Conservation (phyloP, 2,888 invertebrate species). For the Acronicta alni region DNA sequence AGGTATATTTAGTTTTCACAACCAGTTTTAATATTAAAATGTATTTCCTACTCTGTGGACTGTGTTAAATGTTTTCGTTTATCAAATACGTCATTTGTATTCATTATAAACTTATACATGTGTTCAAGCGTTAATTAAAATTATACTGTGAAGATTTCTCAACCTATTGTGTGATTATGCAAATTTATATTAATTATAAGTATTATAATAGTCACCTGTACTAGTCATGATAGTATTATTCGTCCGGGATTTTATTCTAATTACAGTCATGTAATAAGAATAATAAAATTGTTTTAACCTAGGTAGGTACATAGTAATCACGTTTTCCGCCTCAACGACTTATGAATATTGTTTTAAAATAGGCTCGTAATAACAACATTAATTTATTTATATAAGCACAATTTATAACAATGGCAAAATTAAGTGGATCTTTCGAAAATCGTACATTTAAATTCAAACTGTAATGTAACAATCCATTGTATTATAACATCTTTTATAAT, state of each 20-base stretch:
- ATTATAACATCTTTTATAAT: constrained; percentile 44
- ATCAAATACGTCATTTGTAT: constrained; percentile 37
- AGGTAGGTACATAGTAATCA: constrained; percentile 50
- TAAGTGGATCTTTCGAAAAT: constrained; percentile 28
- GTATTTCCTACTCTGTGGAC: constrained; percentile 28
- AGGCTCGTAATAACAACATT: constrained; percentile 25
- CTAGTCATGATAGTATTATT: constrained; percentile 54
- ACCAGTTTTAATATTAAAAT: constrained; percentile 28
- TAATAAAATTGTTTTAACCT: constrained; percentile 36
- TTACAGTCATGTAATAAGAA: constrained; percentile 36
- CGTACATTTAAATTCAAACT: constrained; percentile 22
- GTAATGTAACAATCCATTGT: constrained; percentile 31
- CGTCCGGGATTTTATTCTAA: constrained; percentile 37
- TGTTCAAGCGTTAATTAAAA: constrained; percentile 43
- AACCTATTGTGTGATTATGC: constrained; percentile 57
- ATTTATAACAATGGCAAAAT: constrained; percentile 23
- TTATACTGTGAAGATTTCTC: constrained; percentile 51
- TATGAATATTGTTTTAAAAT: constrained; percentile 50
- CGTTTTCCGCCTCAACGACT: constrained; percentile 60
- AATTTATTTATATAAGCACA: constrained; percentile 24
- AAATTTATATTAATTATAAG: constrained; percentile 50
- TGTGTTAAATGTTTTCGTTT: constrained; percentile 46
- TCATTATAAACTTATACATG: constrained; percentile 28
- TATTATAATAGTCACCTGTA: constrained; percentile 40
- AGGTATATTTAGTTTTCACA: background rate